Percentiles rank a stretch among this genome's conserved stretches.
Conservation (phyloP, 2,797 vertebrate species). For the Discoglossus pictus region DNA sequence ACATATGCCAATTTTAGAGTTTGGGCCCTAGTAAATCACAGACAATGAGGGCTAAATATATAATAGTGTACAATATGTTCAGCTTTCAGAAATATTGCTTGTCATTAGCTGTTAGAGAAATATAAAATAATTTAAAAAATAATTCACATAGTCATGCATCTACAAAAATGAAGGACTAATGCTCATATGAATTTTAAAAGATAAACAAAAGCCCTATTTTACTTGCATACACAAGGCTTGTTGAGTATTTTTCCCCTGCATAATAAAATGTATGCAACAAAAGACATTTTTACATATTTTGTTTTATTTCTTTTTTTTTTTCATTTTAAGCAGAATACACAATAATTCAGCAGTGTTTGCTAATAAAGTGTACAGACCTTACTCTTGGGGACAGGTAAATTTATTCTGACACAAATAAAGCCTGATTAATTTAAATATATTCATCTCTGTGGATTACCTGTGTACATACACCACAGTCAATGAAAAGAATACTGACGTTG, state of each 20-base stretch:
- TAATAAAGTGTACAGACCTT: slow-evolving; percentile 43
- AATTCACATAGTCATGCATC: too few species aligned
- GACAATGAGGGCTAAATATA: too few species aligned
- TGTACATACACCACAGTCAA: slow-evolving; percentile 30
- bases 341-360: slow-evolving; percentile 28
- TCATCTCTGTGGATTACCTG: slow-evolving; percentile 48
- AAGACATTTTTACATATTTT: slow-evolving; percentile 1
- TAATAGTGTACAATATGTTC: too few species aligned
- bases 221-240: slow-evolving; percentile 1
- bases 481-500: slow-evolving; percentile 38
- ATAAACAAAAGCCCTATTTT: too few species aligned
- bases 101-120: too few species aligned
- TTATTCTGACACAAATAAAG: slow-evolving; percentile 51
- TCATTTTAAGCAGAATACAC: slow-evolving; percentile 33
- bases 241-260: neutral
- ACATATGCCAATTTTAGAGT: too few species aligned
- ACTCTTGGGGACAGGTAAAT: slow-evolving; percentile 44
- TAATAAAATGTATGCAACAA: slow-evolving; percentile 23
- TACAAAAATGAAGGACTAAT: neutral
- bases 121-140: too few species aligned
- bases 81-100: too few species aligned
- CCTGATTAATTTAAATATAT: slow-evolving; percentile 52
- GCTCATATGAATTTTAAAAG: neutral
- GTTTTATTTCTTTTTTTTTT: too few species aligned
- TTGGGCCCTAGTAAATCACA: too few species aligned